Base-by-base conservation (phyloP, 2,888 invertebrate species). In the Aleiodes leptofemur region DNA sequence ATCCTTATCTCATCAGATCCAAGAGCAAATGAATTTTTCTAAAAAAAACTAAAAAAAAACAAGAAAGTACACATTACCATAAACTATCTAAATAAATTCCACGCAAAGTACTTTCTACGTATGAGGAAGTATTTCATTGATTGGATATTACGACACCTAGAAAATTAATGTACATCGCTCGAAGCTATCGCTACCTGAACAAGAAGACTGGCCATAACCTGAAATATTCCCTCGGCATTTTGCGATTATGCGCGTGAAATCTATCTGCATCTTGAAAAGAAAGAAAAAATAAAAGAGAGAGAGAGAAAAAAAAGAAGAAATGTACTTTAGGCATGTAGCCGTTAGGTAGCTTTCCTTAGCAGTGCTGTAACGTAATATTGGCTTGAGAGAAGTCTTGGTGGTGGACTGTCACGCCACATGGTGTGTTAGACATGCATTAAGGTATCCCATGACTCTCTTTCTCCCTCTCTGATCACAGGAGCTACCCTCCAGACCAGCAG, bases 391-490 rank as follows among this genome's bases (percentile, higher is more conserved):
- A 48, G 61, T 69, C 34, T 61, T 29, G 53, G 57, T 43, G 70
- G 16, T 74, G 79, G 75, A 78, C 78, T 77, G 84, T 84, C 84
- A 85, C 84, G 84, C 84, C 79, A 85, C 79, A 82, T 85, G 73
- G 84, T 85, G 84, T 85, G 84, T 83, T 83, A 84, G 77, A 59
- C 80, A 74, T 74, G 81, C 83, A 82, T 85, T 84, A 85, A 78
- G 69, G 73, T 77, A 50, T 57, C 66, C 73, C 71, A 56, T 53
- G 13, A 34, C 34, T 43, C 43, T 43, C 9, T 43, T 38, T 38
- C 38, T 38, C 59, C 59, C 61, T 66, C 66, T 16, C 14, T 77
- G 69, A 73, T 74, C 59, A 38, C 5, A 64, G 66, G 66, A 57
- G 68, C 72, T 73, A 71, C 73, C 75, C 69, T 56, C 29, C 43